phyloP scores from a whole-genome alignment of 1,140 invertebrate species.

The Hypsibius dujardini region DNA sequence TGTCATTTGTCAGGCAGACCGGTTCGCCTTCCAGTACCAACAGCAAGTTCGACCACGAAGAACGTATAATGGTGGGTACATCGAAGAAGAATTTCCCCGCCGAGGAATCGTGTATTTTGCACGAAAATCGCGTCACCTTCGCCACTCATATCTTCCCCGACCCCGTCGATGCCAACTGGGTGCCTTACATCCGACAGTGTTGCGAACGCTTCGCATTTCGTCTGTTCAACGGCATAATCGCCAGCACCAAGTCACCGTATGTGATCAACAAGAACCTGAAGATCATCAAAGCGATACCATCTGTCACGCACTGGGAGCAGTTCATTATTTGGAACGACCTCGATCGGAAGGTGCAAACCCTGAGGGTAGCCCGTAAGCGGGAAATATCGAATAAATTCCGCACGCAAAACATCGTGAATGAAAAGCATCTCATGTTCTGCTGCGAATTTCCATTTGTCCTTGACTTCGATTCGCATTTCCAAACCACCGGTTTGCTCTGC shows the following conservation, averaged over 20 bases:
- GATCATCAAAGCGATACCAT: not conserved
- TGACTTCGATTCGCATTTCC: not conserved
- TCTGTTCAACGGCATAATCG: not conserved
- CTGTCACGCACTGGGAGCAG: not conserved
- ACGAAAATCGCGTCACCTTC: conserved; percentile 8
- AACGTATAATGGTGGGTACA: not conserved
- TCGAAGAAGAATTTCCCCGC: not conserved
- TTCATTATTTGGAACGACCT: not conserved
- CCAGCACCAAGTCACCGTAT: not conserved
- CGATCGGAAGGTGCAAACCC: not conserved
- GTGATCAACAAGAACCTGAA: not conserved
- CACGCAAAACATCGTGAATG: not conserved
- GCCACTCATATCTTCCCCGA: not conserved
- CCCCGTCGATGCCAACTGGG: not conserved
- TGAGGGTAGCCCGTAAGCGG: not conserved
- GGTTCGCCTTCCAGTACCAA: no score
- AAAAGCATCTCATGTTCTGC: conserved; percentile 12
- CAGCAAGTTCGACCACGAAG: not conserved
- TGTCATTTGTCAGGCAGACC: no score
- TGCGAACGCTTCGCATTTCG: conserved; percentile 11
- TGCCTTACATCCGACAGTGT: not conserved
- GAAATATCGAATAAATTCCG: not conserved
- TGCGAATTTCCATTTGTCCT: conserved; percentile 4
- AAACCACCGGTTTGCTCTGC: not conserved
- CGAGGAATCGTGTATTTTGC: not conserved